A percentile compares a stretch with the other conserved stretches of the same genome.
These are phyloP conservation scores for Drosophila miranda DNA, from an alignment of 1,140 invertebrate genomes.

Conservation along the genomic window DNA sequence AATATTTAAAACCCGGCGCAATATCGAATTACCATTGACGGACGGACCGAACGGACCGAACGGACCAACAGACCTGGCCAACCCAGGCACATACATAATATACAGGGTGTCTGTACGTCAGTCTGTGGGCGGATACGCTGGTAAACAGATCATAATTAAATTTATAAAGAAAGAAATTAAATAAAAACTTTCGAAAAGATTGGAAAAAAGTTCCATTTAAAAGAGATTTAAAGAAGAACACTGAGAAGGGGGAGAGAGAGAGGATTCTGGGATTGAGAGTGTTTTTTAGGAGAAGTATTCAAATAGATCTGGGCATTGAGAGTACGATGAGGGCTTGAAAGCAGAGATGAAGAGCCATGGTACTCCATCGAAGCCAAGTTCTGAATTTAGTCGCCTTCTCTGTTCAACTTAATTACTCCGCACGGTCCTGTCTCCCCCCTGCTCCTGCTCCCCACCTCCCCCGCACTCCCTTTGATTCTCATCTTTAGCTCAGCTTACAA, in stretches of 20 bases:
- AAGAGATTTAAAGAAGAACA: too few relatives aligned
- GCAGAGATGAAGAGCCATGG: too few relatives aligned
- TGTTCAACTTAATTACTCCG: conserved; percentile 49
- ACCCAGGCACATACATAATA: neutral
- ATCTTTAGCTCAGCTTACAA: conserved; percentile 27
- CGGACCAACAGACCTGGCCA: conserved; percentile 29
- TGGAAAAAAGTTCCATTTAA: neutral
- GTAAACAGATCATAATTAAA: conserved; percentile 45
- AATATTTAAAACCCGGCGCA: conserved; percentile 68
- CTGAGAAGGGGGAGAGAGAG: too few relatives aligned
- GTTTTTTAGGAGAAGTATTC: too few relatives aligned
- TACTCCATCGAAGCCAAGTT: conserved; percentile 1
- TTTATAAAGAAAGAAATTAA: neutral
- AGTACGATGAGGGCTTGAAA: too few relatives aligned
- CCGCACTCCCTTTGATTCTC: neutral
- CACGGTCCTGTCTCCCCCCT: conserved; percentile 13
- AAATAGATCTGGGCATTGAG: too few relatives aligned
- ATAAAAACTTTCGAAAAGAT: conserved; percentile 12
- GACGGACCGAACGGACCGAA: too few relatives aligned
- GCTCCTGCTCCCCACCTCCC: too few relatives aligned
- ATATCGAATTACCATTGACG: conserved; percentile 75
- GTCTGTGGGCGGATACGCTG: conserved; percentile 8
- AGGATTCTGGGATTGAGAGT: too few relatives aligned
- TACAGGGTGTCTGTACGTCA: conserved; percentile 36
- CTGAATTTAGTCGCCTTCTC: neutral